Evolutionary conservation across 53 echinoderm and acorn worm genomes (phyloP).

Genomic region (Mesocentrotus franciscanus): DNA sequence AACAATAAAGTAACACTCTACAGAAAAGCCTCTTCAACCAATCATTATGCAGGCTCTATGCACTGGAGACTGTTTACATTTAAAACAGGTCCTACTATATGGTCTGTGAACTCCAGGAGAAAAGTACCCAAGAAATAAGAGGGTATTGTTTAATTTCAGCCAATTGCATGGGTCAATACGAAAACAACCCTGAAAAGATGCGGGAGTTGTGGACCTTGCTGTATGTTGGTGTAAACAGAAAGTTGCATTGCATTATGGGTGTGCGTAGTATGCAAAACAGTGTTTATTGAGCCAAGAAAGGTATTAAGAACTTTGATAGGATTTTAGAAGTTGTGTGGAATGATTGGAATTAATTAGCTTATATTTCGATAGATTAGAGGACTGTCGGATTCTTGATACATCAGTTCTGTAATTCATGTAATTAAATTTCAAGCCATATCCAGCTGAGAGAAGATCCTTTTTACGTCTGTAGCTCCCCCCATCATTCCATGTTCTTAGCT

Average conservation of each 20-base stretch:
- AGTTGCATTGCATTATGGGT: constrained; percentile 24
- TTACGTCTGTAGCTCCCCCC: neutral
- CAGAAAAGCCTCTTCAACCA: constrained; percentile 23
- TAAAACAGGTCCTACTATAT: constrained; percentile 62
- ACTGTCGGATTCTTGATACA: neutral
- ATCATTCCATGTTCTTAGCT: neutral
- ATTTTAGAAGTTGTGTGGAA: neutral
- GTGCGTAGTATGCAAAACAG: constrained; percentile 5
- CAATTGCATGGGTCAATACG: constrained; percentile 24
- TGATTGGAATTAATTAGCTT: no score
- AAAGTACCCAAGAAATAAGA: constrained; percentile 29
- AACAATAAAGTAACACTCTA: constrained; percentile 57
- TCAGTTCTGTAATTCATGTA: neutral
- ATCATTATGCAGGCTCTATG: constrained; percentile 41
- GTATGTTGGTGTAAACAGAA: neutral
- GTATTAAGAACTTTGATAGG: neutral
- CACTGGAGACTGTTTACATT: constrained; percentile 59
- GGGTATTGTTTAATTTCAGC: constrained; percentile 35
- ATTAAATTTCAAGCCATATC: neutral
- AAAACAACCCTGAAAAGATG: constrained; percentile 1
- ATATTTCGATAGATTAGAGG: neutral
- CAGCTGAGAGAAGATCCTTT: neutral
- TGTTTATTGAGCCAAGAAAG: neutral
- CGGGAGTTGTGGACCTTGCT: no score
- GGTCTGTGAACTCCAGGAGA: constrained; percentile 2